Conservation (phyloP, 1,140 invertebrate genomes). For the Zaprionus africanus region DNA sequence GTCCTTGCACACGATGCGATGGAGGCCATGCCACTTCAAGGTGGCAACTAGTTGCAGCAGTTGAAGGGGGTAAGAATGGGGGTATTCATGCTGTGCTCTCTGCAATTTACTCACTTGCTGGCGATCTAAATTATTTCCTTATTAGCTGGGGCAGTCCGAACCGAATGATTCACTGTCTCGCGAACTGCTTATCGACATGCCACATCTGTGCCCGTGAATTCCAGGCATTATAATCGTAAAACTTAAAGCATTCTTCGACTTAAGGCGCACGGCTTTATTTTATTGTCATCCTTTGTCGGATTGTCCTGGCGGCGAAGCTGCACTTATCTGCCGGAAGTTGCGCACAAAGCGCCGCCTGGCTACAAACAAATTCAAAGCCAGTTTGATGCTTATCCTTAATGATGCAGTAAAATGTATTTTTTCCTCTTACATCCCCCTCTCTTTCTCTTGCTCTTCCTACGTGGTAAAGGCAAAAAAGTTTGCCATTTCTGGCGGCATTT, state of each 20-base stretch:
- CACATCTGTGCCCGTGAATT: conserved; percentile 37
- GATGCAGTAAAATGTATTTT: conserved; percentile 74
- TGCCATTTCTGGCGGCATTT: conserved; percentile 15
- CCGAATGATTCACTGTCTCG: not conserved
- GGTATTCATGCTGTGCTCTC: not conserved
- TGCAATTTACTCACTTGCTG: conserved; percentile 58
- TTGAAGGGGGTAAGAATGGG: not conserved
- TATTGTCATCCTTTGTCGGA: conserved; percentile 33
- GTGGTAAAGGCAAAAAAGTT: conserved; percentile 52
- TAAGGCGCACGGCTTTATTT: conserved; percentile 38
- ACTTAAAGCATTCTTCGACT: conserved; percentile 19
- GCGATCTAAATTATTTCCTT: conserved; percentile 72
- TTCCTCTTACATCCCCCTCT: not conserved
- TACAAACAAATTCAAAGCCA: conserved; percentile 72
- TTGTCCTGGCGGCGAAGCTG: conserved; percentile 3
- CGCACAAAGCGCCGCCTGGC: conserved; percentile 54
- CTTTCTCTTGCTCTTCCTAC: not conserved
- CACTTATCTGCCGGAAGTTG: conserved; percentile 63
- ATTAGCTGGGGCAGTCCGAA: conserved; percentile 52
- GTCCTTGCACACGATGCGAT: conserved; percentile 33
- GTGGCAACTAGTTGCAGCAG: conserved; percentile 42
- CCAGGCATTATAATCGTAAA: conserved; percentile 37
- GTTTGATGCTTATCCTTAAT: conserved; percentile 81
- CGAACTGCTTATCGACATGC: conserved; percentile 20
- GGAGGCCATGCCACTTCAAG: conserved; percentile 3